Evolutionary conservation across 2,888 invertebrate genomes (phyloP), one percentile per base, ranked within the genome.

Genomic region (Plagiodera versicolora): DNA sequence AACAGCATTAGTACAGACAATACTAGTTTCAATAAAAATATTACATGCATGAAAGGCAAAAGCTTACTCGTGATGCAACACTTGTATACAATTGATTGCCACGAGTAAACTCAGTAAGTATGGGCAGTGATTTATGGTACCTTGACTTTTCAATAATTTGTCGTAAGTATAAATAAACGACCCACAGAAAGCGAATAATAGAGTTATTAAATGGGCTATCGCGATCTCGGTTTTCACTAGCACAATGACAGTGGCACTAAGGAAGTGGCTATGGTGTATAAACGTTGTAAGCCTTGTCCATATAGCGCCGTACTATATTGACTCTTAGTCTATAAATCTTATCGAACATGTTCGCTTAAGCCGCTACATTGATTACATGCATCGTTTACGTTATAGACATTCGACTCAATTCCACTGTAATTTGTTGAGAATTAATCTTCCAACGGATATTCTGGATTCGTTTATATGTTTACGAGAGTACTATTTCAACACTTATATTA

Each of bases 301-400:
- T 61, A 61, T 58, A 61, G 58, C 58, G 64, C 64, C 72, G 67
- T 74, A 75, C 75, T 77, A 77, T 77, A 77, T 77, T 75, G 75
- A 77, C 74, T 77, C 72, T 74, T 58, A 77, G 78, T 78, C 77
- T 72, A 79, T 79, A 79, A 79, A 79, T 79, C 79, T 78, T 73
- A 69, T 68, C 71, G 74, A 72, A 72, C 73, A 72, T 76, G 77
- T 75, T 75, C 76, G 70, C 74, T 78, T 77, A 77, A 60, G 77
- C 75, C 76, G 77, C 74, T 77, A 77, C 77, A 78, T 77, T 77
- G 78, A 78, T 78, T 78, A 77, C 77, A 77, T 77, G 76, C 75
- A 76, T 74, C 74, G 76, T 73, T 71, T 73, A 73, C 73, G 73
- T 67, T 72, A 72, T 68, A 72, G 68, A 59, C 66, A 67, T 56